Conservation (phyloP, 2,888 invertebrate genomes). For the Prenolepis imparis region DNA sequence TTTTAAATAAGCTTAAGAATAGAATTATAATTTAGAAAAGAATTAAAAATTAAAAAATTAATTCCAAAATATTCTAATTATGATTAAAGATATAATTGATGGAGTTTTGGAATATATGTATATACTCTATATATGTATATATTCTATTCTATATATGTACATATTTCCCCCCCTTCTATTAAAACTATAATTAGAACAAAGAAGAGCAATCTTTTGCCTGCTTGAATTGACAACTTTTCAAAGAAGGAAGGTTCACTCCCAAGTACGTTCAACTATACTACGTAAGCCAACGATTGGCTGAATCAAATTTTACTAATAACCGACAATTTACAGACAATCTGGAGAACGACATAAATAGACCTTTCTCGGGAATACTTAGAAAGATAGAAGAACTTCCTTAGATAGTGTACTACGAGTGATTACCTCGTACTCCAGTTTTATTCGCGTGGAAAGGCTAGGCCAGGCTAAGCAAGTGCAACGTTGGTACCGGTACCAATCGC, state of each 20-base stretch:
- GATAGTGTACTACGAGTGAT: not conserved
- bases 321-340: slow-evolving; percentile 13
- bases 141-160: not conserved
- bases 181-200: not conserved
- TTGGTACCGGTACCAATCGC: slow-evolving; percentile 47
- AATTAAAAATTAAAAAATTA: not conserved
- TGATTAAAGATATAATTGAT: not conserved
- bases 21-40: not conserved
- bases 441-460: not conserved
- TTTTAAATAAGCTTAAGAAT: not conserved
- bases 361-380: not conserved
- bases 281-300: not conserved
- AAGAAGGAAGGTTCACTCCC: not conserved
- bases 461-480: not conserved
- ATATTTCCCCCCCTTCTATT: not conserved
- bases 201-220: not conserved
- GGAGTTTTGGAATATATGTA: not conserved
- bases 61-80: not conserved
- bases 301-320: slow-evolving; percentile 11
- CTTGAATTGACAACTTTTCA: not conserved
- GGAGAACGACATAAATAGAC: slow-evolving; percentile 13
- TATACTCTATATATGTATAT: too few relatives aligned
- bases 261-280: not conserved
- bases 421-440: slow-evolving; percentile 27
- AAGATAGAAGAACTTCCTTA: not conserved